Evolutionary conservation across 2,888 invertebrate genomes (phyloP).

Genomic region (Hofmannophila pseudospretella): DNA sequence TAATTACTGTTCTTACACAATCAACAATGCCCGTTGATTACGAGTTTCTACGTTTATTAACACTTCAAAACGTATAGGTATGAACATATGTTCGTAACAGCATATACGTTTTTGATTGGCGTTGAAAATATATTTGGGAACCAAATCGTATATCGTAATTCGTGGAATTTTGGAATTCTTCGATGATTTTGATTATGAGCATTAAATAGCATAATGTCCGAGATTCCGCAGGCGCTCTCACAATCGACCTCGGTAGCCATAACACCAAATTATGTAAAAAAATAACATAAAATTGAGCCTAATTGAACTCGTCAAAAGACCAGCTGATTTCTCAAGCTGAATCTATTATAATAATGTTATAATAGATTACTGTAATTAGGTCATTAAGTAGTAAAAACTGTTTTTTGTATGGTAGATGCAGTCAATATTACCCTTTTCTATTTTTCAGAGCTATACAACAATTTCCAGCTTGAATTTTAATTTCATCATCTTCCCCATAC

Average conservation of each 20-base stretch:
- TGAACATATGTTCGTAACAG: too few relatives aligned
- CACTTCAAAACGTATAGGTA: background rate
- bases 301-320: background rate
- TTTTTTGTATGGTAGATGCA: too few relatives aligned
- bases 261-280: constrained; percentile 9
- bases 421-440: too few relatives aligned
- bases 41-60: constrained; percentile 5
- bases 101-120: background rate
- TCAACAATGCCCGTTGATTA: constrained; percentile 12
- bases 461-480: too few relatives aligned
- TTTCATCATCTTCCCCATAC: too few relatives aligned
- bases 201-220: background rate
- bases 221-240: constrained; percentile 3
- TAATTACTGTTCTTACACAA: background rate
- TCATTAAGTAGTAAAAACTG: too few relatives aligned
- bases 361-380: too few relatives aligned
- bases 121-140: background rate
- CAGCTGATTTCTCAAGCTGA: too few relatives aligned
- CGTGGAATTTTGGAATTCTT: too few relatives aligned
- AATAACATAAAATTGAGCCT: constrained; percentile 1
- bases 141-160: too few relatives aligned
- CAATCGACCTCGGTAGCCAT: constrained; percentile 7
- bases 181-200: background rate
- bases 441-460: too few relatives aligned
- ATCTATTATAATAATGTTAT: too few relatives aligned